phyloP scores from a whole-genome alignment of 2,797 vertebrate genomes.

The Parambassis ranga region DNA sequence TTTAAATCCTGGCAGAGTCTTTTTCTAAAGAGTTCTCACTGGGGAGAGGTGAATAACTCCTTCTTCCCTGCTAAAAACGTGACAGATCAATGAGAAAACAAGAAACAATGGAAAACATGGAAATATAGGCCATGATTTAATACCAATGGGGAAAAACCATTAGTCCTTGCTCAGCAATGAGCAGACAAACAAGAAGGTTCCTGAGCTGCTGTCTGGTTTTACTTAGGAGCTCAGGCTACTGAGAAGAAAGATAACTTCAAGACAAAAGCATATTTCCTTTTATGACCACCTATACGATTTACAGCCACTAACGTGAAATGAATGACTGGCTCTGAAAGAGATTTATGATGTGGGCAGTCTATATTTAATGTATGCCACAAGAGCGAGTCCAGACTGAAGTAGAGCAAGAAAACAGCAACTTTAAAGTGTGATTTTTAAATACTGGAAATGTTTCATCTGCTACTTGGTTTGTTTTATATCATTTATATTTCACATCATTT shows the following conservation, averaged over 20 bases:
- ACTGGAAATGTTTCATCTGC: conserved; percentile 12
- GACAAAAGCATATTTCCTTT: conserved; percentile 73
- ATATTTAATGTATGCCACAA: conserved; percentile 42
- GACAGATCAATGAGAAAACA: conserved; percentile 23
- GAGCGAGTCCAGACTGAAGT: conserved; percentile 17
- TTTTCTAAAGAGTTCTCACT: conserved; percentile 23
- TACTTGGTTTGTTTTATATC: conserved; percentile 18
- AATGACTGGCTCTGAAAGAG: conserved; percentile 42
- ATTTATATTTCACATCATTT: conserved; percentile 38
- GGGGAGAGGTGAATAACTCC: conserved; percentile 27
- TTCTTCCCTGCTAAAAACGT: conserved; percentile 28
- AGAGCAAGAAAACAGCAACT: not conserved
- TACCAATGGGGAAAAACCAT: not conserved
- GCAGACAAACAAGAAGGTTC: conserved; percentile 28
- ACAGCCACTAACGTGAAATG: conserved; percentile 41
- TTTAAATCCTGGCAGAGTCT: conserved; percentile 39
- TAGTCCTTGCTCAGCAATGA: conserved; percentile 9
- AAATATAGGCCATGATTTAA: conserved; percentile 26
- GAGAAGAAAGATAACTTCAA: conserved; percentile 61
- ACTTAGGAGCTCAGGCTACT: conserved; percentile 53
- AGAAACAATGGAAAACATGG: conserved; percentile 13
- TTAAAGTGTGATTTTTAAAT: conserved; percentile 13
- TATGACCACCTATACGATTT: conserved; percentile 64
- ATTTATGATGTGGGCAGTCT: conserved; percentile 46
- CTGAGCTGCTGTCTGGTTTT: conserved; percentile 45